A percentile compares a stretch with the other conserved stretches of the same genome.
These are phyloP conservation scores for Amphipyra berbera DNA, from an alignment of 2,888 invertebrate genomes.

Conservation along the genomic window DNA sequence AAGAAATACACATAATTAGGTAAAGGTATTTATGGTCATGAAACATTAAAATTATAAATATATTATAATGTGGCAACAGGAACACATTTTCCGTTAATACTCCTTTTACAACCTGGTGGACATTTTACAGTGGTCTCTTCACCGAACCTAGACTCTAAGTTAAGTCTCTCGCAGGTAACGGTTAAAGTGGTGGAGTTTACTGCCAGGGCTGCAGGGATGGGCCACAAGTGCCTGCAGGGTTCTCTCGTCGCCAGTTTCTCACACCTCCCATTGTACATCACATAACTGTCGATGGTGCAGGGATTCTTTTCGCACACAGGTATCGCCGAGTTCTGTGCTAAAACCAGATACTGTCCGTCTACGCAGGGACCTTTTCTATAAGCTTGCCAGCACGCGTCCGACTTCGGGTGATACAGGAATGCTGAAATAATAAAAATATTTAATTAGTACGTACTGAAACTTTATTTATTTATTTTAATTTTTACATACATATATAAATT, in stretches of 20 bases:
- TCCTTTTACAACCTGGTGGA: slow-evolving; percentile 76
- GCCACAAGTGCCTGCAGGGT: slow-evolving; percentile 79
- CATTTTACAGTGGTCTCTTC: slow-evolving; percentile 59
- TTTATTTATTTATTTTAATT: too few species aligned
- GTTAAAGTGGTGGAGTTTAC: slow-evolving; percentile 90
- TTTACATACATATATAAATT: too few species aligned
- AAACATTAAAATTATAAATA: slow-evolving; percentile 23
- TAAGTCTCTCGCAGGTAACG: slow-evolving; percentile 88
- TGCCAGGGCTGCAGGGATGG: slow-evolving; percentile 82
- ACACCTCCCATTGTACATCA: slow-evolving; percentile 85
- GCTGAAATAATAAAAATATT: slow-evolving; percentile 75
- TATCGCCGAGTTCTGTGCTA: slow-evolving; percentile 84
- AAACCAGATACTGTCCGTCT: slow-evolving; percentile 86
- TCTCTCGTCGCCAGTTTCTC: slow-evolving; percentile 73
- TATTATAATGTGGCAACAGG: slow-evolving; percentile 32
- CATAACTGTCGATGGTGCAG: slow-evolving; percentile 88
- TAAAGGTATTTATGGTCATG: slow-evolving; percentile 39
- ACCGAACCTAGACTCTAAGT: slow-evolving; percentile 71
- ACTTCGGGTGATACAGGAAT: slow-evolving; percentile 90
- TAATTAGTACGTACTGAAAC: not conserved
- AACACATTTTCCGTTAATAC: slow-evolving; percentile 71
- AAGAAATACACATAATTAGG: slow-evolving; percentile 21
- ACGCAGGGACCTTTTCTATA: slow-evolving; percentile 92
- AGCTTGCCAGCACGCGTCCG: slow-evolving; percentile 91
- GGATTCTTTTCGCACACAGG: slow-evolving; percentile 91